phyloP scores from a whole-genome alignment of 2,888 invertebrate genomes.

The Orthosia incerta region DNA sequence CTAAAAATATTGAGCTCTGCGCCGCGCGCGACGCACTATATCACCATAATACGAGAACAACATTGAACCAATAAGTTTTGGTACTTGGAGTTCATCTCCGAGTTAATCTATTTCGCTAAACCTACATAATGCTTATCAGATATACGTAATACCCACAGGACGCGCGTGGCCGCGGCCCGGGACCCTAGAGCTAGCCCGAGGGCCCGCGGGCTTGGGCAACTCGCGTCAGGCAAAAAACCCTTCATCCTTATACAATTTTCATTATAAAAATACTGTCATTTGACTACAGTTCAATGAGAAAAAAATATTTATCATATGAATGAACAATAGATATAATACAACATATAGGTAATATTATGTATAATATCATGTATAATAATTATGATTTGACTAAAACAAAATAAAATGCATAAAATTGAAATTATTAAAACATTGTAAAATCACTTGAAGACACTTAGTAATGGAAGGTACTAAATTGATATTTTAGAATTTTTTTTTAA shows the following conservation, averaged over 20 bases:
- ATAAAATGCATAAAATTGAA: conserved; percentile 91
- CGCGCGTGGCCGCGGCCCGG: conserved; percentile 62
- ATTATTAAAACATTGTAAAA: conserved; percentile 89
- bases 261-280: conserved; percentile 92
- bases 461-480: conserved; percentile 90
- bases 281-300: conserved; percentile 91
- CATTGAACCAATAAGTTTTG: conserved; percentile 90
- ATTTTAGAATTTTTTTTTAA: conserved; percentile 83
- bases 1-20: conserved; percentile 91
- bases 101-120: conserved; percentile 90
- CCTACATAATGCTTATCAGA: conserved; percentile 91
- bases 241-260: conserved; percentile 89
- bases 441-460: conserved; percentile 86
- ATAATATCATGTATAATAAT: conserved; percentile 87
- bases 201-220: conserved; percentile 49
- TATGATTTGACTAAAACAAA: conserved; percentile 90
- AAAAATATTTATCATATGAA: conserved; percentile 87
- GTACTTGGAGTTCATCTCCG: conserved; percentile 88
- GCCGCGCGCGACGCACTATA: conserved; percentile 88
- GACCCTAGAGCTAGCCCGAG: conserved; percentile 43
- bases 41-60: conserved; percentile 91
- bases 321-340: conserved; percentile 88
- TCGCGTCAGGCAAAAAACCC: conserved; percentile 83
- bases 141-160: conserved; percentile 85
- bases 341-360: conserved; percentile 83